phyloP scores from a whole-genome alignment of 2,113 vertebrate species.

The Mohoua ochrocephala region DNA sequence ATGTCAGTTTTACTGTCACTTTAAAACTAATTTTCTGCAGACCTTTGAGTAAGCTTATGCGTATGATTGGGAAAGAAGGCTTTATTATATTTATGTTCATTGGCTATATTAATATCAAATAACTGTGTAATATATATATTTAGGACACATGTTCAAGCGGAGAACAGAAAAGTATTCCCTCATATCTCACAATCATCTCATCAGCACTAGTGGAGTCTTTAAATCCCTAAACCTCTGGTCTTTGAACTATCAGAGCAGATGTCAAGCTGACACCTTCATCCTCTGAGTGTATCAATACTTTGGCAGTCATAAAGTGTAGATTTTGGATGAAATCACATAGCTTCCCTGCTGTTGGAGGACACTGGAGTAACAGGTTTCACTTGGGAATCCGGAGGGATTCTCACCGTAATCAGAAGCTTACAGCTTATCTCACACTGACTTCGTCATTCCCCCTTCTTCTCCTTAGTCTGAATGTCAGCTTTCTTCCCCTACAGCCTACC shows the following conservation, averaged over 20 bases:
- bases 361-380: background rate
- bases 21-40: background rate
- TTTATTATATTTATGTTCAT: background rate
- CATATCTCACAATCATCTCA: background rate
- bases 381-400: background rate
- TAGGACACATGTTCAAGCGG: background rate
- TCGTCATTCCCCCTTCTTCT: rapidly evolving
- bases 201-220: background rate
- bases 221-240: background rate
- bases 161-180: background rate
- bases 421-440: background rate
- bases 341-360: background rate
- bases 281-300: background rate
- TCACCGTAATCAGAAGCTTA: background rate
- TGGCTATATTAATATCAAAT: background rate
- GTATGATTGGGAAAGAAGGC: background rate
- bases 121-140: background rate
- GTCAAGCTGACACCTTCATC: background rate
- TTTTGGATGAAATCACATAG: background rate
- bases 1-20: background rate
- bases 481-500: background rate
- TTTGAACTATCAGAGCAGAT: background rate
- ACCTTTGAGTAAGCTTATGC: background rate
- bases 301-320: background rate
- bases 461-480: background rate